Percentiles rank a stretch among this genome's conserved stretches.
phyloP scores from a whole-genome alignment of 1,140 invertebrate genomes.

The Zelostemma sp. region DNA sequence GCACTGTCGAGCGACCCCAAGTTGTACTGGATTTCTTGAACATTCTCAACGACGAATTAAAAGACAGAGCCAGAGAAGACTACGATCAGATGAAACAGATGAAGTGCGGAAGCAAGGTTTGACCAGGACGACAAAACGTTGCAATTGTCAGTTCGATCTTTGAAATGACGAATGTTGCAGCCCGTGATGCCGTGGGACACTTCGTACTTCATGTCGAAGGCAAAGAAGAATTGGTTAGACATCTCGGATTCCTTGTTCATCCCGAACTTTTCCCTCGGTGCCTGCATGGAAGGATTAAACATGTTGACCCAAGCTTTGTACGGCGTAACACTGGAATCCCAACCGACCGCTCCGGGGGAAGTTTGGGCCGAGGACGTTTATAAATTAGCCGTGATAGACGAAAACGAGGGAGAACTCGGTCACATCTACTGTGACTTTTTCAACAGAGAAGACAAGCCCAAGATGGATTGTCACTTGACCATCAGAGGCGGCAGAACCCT shows the following conservation, averaged over 20 bases:
- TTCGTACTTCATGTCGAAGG: constrained; percentile 82
- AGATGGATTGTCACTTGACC: constrained; percentile 99
- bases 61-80: constrained; percentile 76
- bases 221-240: constrained; percentile 79
- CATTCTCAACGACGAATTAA: constrained; percentile 79
- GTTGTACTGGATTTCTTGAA: constrained; percentile 86
- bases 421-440: constrained; percentile 99
- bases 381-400: constrained; percentile 88
- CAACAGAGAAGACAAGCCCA: constrained; percentile 87
- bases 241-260: constrained; percentile 78
- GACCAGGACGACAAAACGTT: not conserved
- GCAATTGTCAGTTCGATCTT: too few species aligned
- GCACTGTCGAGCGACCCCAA: constrained; percentile 85
- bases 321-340: constrained; percentile 82
- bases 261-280: constrained; percentile 94
- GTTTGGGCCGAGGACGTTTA: constrained; percentile 89
- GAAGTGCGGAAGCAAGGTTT: constrained; percentile 69
- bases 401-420: constrained; percentile 84
- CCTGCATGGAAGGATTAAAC: constrained; percentile 96
- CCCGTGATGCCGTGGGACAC: constrained; percentile 85
- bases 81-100: constrained; percentile 82
- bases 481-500: constrained; percentile 91
- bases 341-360: constrained; percentile 77
- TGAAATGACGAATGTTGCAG: constrained; percentile 41
- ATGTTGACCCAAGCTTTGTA: constrained; percentile 85